Conservation (phyloP, 2,888 invertebrate species). For the Calephelis perditalis region DNA sequence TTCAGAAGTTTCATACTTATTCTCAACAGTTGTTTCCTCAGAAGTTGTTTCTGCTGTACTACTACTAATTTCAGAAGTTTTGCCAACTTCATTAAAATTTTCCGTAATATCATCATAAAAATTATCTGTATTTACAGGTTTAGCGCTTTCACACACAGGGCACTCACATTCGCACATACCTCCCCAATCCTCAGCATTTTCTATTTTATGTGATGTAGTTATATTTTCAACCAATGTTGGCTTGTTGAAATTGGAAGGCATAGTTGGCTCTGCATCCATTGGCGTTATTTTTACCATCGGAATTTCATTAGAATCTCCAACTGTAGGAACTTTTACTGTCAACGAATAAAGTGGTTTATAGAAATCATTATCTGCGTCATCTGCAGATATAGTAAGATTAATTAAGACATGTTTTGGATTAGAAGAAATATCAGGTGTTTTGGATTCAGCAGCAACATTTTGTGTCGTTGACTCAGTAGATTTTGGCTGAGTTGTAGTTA, state of each 20-base stretch:
- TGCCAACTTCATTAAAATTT: constrained; percentile 30
- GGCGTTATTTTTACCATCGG: constrained; percentile 78
- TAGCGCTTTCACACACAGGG: constrained; percentile 78
- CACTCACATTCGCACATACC: constrained; percentile 87
- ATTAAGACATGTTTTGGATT: constrained; percentile 84
- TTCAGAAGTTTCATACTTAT: constrained; percentile 31
- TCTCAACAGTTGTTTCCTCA: constrained; percentile 17
- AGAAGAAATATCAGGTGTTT: constrained; percentile 46
- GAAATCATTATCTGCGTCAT: constrained; percentile 62
- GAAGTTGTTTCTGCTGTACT: constrained; percentile 25
- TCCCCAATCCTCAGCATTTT: constrained; percentile 62
- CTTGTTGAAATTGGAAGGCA: constrained; percentile 61
- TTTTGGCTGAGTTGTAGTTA: constrained; percentile 33
- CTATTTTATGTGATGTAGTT: constrained; percentile 40
- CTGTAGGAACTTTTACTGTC: constrained; percentile 87
- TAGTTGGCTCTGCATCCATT: constrained; percentile 58
- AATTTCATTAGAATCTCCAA: constrained; percentile 68
- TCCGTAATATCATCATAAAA: constrained; percentile 58
- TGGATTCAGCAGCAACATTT: constrained; percentile 48
- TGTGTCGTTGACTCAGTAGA: constrained; percentile 38
- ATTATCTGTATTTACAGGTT: constrained; percentile 43
- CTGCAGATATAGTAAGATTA: constrained; percentile 89
- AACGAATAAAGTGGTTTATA: constrained; percentile 86
- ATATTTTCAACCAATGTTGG: constrained; percentile 58
- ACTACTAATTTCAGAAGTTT: constrained; percentile 29